Evolutionary conservation across 2,797 vertebrate species (phyloP).

Genomic region (Netta rufina): DNA sequence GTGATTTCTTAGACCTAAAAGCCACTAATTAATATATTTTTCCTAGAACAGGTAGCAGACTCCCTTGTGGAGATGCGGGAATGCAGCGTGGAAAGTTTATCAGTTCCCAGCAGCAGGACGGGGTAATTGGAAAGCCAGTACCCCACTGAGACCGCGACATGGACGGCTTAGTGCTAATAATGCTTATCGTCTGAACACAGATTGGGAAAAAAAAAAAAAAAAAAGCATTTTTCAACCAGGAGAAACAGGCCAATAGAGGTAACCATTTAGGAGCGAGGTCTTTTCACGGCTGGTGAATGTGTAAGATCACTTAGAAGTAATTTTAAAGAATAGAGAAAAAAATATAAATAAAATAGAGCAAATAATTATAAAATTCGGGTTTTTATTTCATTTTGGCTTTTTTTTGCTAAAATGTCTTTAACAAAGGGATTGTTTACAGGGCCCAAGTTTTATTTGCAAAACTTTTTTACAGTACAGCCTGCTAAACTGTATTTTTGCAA

Average conservation of each 20-base stretch:
- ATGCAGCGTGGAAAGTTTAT: not conserved
- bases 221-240: not conserved
- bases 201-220: not conserved
- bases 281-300: not conserved
- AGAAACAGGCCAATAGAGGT: not conserved
- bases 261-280: not conserved
- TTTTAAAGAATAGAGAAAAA: not conserved
- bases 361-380: not conserved
- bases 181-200: conserved; percentile 25
- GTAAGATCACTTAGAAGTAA: not conserved
- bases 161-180: not conserved
- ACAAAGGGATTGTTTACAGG: not conserved
- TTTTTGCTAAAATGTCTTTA: not conserved
- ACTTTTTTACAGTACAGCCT: not conserved
- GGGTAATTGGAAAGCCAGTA: conserved; percentile 12
- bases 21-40: conserved; percentile 29
- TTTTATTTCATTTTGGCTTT: not conserved
- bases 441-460: not conserved
- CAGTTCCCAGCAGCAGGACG: conserved; percentile 11
- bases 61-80: not conserved
- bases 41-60: not conserved
- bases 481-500: not conserved
- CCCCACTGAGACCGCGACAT: not conserved
- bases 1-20: not conserved
- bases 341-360: not conserved